Conservation (phyloP, 1,140 invertebrate species). For the Drosophila ficusphila region DNA sequence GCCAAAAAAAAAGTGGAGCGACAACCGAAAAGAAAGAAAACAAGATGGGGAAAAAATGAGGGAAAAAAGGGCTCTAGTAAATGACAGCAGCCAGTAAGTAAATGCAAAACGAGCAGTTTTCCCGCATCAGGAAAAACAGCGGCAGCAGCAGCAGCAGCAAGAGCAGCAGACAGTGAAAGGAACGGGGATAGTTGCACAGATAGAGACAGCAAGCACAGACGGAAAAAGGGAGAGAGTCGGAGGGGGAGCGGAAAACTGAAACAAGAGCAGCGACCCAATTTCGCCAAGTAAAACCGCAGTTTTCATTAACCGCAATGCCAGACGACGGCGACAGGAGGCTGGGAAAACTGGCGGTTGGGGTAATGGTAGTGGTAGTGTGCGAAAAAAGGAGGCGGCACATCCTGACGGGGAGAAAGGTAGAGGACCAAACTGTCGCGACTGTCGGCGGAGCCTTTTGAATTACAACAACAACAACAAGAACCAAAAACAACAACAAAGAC, state of each 20-base stretch:
- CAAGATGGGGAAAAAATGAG: constrained; percentile 5
- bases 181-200: constrained; percentile 16
- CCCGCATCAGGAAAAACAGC: constrained; percentile 39
- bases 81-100: constrained; percentile 69
- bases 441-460: constrained; percentile 44
- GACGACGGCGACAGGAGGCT: constrained; percentile 36
- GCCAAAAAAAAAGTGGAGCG: constrained; percentile 26
- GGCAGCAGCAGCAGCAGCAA: constrained; percentile 37
- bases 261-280: constrained; percentile 70
- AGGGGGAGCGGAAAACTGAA: constrained; percentile 33
- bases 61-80: constrained; percentile 52
- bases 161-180: constrained; percentile 37
- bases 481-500: constrained; percentile 27
- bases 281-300: constrained; percentile 68
- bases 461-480: constrained; percentile 34
- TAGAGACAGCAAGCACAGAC: constrained; percentile 10
- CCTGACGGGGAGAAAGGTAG: background rate
- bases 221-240: constrained; percentile 3
- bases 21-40: constrained; percentile 37
- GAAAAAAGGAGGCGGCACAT: background rate
- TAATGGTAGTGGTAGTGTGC: no score
- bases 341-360: background rate
- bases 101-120: constrained; percentile 64
- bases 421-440: constrained; percentile 52
- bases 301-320: constrained; percentile 74